phyloP scores from a whole-genome alignment of 1,140 invertebrate species.

The Apis florea region DNA sequence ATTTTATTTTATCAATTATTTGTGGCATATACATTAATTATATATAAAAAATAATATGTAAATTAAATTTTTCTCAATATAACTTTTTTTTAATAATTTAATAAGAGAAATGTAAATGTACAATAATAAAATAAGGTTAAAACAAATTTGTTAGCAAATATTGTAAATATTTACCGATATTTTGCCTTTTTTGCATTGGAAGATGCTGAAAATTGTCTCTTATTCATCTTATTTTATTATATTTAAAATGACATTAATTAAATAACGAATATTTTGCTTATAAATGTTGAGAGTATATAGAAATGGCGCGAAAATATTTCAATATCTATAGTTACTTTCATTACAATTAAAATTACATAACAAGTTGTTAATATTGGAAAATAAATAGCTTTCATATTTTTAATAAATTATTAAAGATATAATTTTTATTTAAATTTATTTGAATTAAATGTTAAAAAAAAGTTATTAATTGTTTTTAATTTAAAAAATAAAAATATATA shows the following conservation, averaged over 20 bases:
- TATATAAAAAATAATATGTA: not conserved
- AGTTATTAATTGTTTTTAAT: not conserved
- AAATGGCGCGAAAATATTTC: constrained; percentile 45
- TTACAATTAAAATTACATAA: not conserved
- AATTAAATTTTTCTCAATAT: not conserved
- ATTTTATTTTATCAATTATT: too few relatives aligned
- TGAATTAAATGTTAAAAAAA: not conserved
- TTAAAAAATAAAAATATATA: not conserved
- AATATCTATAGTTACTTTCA: not conserved
- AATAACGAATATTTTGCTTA: not conserved
- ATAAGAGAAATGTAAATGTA: not conserved
- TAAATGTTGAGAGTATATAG: not conserved
- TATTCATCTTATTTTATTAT: constrained; percentile 36
- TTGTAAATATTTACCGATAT: constrained; percentile 56
- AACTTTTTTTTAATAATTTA: not conserved
- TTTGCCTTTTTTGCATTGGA: constrained; percentile 61
- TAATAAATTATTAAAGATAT: not conserved
- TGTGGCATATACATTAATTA: not conserved
- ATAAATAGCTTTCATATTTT: not conserved
- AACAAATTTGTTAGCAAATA: too few relatives aligned
- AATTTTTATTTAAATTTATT: not conserved
- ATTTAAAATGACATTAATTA: not conserved
- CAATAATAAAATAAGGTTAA: constrained; percentile 10
- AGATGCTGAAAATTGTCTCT: constrained; percentile 36
- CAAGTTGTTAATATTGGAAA: not conserved